A percentile compares a stretch with the other conserved stretches of the same genome.
These are phyloP conservation scores for Athripsodes cinereus DNA, from an alignment of 2,888 invertebrate species.

Conservation along the genomic window DNA sequence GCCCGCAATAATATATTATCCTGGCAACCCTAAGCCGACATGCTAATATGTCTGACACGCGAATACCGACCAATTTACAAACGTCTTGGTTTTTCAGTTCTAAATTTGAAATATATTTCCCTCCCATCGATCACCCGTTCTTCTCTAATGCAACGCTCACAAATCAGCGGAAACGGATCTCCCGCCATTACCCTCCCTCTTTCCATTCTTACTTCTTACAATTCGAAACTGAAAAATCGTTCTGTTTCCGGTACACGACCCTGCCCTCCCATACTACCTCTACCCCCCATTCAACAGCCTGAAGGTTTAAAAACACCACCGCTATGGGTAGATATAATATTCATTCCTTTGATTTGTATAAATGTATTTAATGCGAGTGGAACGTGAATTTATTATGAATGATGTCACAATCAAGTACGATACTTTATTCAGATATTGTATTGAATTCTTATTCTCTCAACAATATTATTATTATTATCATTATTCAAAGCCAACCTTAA, in stretches of 20 bases:
- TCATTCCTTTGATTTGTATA: neutral
- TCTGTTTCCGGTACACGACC: slow-evolving; percentile 10
- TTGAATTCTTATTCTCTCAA: neutral
- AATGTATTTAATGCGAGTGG: neutral
- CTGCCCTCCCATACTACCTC: neutral
- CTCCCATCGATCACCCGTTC: slow-evolving; percentile 3
- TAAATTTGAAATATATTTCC: slow-evolving; percentile 6
- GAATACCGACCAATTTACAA: neutral
- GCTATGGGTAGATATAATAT: neutral
- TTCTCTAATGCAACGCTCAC: slow-evolving; percentile 8
- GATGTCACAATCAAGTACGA: neutral
- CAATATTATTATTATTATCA: no score
- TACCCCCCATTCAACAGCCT: neutral
- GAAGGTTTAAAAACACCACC: neutral
- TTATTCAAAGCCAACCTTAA: no score
- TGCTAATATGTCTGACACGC: slow-evolving; percentile 2
- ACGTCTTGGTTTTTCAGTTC: neutral
- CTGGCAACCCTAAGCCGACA: neutral
- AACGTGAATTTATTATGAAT: neutral
- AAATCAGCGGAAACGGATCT: slow-evolving; percentile 20
- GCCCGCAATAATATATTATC: no score
- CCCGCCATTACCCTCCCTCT: slow-evolving; percentile 16
- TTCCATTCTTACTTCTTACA: slow-evolving; percentile 3
- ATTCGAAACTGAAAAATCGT: slow-evolving; percentile 15
- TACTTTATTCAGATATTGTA: neutral